These are phyloP conservation scores for Lepus timidus DNA, from an alignment of 2,113 vertebrate genomes.

Conservation along the genomic window DNA sequence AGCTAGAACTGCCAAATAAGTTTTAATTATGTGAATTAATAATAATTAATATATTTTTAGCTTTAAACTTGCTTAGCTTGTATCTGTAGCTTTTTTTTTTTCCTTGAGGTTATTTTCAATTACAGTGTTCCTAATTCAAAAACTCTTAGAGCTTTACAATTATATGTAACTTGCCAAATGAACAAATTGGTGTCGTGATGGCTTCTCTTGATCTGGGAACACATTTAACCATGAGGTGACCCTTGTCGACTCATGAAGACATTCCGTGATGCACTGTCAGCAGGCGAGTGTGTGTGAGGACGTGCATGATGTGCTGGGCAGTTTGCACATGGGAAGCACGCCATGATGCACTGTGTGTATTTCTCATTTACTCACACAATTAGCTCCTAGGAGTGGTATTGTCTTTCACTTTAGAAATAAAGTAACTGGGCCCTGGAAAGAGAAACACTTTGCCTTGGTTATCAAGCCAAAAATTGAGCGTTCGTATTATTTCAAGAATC, in stretches of 20 bases:
- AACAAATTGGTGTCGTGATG: background rate
- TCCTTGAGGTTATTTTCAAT: slow-evolving; percentile 14
- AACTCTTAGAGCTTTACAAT: background rate
- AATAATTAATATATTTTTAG: slow-evolving; percentile 43
- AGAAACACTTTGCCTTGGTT: background rate
- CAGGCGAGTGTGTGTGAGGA: background rate
- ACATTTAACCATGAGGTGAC: background rate
- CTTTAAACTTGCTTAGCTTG: slow-evolving; percentile 4
- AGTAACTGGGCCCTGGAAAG: background rate
- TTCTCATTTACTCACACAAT: background rate
- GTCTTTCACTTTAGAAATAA: slow-evolving; percentile 26
- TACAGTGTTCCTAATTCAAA: background rate
- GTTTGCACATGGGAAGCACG: background rate
- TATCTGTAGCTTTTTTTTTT: background rate
- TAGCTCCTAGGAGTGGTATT: background rate
- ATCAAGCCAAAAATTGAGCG: background rate
- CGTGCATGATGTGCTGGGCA: too few relatives aligned
- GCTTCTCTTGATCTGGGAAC: background rate
- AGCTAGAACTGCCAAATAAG: background rate
- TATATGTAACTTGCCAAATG: background rate
- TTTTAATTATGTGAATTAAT: slow-evolving; percentile 26
- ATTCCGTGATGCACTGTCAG: background rate
- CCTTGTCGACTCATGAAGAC: background rate
- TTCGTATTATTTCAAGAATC: background rate
- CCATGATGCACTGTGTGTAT: background rate